A percentile compares a stretch with the other conserved stretches of the same genome.
These are phyloP conservation scores for Pyrgus malvae DNA, from an alignment of 2,888 invertebrate species.

Conservation along the genomic window DNA sequence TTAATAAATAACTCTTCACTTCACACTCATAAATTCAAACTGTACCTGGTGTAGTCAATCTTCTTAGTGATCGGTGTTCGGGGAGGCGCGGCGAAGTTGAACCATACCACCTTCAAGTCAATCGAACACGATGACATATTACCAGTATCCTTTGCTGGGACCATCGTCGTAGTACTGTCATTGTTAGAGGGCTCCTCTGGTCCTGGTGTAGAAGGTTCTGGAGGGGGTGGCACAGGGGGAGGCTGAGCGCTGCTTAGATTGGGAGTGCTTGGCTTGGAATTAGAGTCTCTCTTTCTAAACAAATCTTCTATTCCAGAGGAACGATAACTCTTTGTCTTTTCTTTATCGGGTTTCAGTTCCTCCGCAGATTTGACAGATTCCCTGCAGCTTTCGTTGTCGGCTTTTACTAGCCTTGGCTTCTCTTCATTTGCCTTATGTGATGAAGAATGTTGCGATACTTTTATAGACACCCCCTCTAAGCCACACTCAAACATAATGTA, in stretches of 20 bases:
- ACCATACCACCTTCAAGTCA: slow-evolving; percentile 95
- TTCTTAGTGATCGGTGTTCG: slow-evolving; percentile 96
- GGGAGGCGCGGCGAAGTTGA: slow-evolving; percentile 98
- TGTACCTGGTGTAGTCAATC: slow-evolving; percentile 94
- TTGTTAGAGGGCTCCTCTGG: slow-evolving; percentile 67
- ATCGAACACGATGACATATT: slow-evolving; percentile 93
- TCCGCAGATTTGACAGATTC: slow-evolving; percentile 76
- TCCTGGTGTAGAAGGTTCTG: slow-evolving; percentile 60
- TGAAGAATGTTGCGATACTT: slow-evolving; percentile 87
- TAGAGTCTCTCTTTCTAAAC: slow-evolving; percentile 79
- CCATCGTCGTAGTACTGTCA: slow-evolving; percentile 62
- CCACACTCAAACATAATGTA: slow-evolving; percentile 99
- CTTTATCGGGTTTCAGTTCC: slow-evolving; percentile 66
- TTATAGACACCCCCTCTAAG: slow-evolving; percentile 93
- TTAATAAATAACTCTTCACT: too few relatives aligned
- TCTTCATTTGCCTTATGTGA: slow-evolving; percentile 88
- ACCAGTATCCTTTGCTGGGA: slow-evolving; percentile 84
- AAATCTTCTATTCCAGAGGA: slow-evolving; percentile 73
- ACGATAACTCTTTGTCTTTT: slow-evolving; percentile 55
- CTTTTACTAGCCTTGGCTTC: too few relatives aligned
- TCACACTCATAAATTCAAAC: not conserved
- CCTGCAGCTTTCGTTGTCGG: slow-evolving; percentile 67
- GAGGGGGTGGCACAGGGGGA: slow-evolving; percentile 51
- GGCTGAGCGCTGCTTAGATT: slow-evolving; percentile 73
- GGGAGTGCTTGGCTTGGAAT: slow-evolving; percentile 82